Base-by-base conservation (phyloP, 2,888 invertebrate species). In the Caenorhabditis sp. region DNA sequence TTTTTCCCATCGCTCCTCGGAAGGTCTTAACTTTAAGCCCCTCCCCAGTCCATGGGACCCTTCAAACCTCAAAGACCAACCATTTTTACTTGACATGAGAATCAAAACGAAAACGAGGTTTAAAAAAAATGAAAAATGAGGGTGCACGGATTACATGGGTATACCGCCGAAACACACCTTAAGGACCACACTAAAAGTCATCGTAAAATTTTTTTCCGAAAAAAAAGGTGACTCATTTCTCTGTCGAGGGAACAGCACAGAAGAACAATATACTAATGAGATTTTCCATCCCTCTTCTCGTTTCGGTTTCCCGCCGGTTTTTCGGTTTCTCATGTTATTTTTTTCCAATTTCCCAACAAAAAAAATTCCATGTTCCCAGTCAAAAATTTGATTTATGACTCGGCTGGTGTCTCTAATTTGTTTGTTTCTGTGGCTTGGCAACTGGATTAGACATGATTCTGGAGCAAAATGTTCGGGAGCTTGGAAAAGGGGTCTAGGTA, bases 371-470 rank as follows among this genome's bases (percentile, higher is more conserved):
- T 44, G 26, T 63, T 54, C 38, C 6, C 10, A 38, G 38, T 5
- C 35, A 19, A 14, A 63, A 63, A 63, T 63, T 63, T 44, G 44
- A 63, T 63, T 63, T 63, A 47, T 63, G 59, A 31, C 22, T 35
- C 6, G 19, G 41, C 41, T 22, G 8, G 56, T 26, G 56, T 58
- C 31, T 58, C 31, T 58, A 61, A 61, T 24, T 59, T 61, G 61
- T 61, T 63, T 44, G 44, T 63, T 63, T 63, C 28, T 63, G 16
- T 26, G 14, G n/a, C 19, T 35, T 19, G 12, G 12, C 24, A 26
- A 24, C 26, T 26, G 26, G 26, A 54, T 26, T 24, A 24, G 54
- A 4, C 12, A 10, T 8, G 22, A 24, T 41, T 63, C n/a, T 19
- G 19, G 61, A 61, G 19, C 24, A 64, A 28, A 28, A 64, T 61